phyloP scores from a whole-genome alignment of 1,140 invertebrate species.

The Drosophila pseudoananassae region DNA sequence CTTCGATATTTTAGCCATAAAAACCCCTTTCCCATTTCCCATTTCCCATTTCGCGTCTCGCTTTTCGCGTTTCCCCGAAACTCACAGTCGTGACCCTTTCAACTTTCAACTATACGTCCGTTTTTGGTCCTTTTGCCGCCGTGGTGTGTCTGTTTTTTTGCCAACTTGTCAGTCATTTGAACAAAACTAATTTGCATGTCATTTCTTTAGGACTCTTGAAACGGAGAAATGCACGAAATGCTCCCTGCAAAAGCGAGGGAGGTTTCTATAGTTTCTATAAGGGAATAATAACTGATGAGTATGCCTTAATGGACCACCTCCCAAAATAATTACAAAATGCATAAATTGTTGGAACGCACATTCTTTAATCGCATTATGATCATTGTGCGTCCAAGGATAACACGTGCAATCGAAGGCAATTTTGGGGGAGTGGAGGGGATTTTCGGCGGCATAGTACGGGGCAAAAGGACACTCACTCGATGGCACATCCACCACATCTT shows the following conservation, averaged over 20 bases:
- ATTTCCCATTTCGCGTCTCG: slow-evolving; percentile 48
- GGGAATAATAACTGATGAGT: too few relatives aligned
- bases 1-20: slow-evolving; percentile 9
- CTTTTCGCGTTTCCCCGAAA: slow-evolving; percentile 53
- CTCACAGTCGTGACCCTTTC: slow-evolving; percentile 43
- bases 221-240: slow-evolving; percentile 68
- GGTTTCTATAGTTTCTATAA: not conserved
- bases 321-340: too few relatives aligned
- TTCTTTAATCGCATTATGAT: not conserved
- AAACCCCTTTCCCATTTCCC: slow-evolving; percentile 66
- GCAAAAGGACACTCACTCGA: not conserved
- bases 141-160: slow-evolving; percentile 5
- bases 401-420: slow-evolving; percentile 4
- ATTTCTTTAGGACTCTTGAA: slow-evolving; percentile 82
- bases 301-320: too few relatives aligned
- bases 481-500: not conserved
- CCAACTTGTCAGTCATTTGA: slow-evolving; percentile 82
- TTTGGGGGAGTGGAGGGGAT: not conserved
- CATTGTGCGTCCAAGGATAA: not conserved
- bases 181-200: slow-evolving; percentile 84
- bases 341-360: not conserved
- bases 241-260: slow-evolving; percentile 19
- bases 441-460: not conserved
- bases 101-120: slow-evolving; percentile 5
- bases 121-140: not conserved